phyloP scores from a whole-genome alignment of 1,140 invertebrate genomes.

The Leptestheria dahalacensis region DNA sequence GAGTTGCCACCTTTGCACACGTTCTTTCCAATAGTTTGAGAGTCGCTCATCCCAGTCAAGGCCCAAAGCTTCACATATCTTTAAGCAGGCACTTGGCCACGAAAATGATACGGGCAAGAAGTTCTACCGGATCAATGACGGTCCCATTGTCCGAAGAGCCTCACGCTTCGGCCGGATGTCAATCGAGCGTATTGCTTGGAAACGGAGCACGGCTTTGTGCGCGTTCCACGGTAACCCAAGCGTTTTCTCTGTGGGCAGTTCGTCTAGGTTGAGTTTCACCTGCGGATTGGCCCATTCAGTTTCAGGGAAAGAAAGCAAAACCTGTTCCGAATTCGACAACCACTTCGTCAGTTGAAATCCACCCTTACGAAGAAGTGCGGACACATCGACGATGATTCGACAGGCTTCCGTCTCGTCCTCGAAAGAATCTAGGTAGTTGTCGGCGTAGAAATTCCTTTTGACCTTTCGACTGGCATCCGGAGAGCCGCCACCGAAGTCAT shows the following conservation, averaged over 20 bases:
- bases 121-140: conserved; percentile 13
- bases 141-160: neutral
- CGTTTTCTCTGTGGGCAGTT: too few relatives aligned
- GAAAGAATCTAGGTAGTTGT: conserved; percentile 15
- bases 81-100: conserved; percentile 10
- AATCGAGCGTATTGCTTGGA: too few relatives aligned
- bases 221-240: too few relatives aligned
- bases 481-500: conserved; percentile 4
- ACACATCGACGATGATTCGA: neutral
- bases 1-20: conserved; percentile 18
- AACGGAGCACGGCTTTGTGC: too few relatives aligned
- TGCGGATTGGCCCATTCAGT: neutral
- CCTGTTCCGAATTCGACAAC: neutral
- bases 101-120: conserved; percentile 5
- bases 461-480: conserved; percentile 8
- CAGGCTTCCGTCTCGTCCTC: conserved; percentile 13
- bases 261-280: neutral
- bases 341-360: conserved; percentile 12
- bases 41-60: neutral
- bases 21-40: neutral
- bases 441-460: conserved; percentile 12
- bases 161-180: too few relatives aligned
- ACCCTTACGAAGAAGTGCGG: neutral
- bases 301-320: neutral
- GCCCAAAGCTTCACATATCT: conserved; percentile 1